Evolutionary conservation across 2,888 invertebrate genomes (phyloP), one percentile per base, ranked within the genome.

Genomic region (Tetrapedia diversipes): DNA sequence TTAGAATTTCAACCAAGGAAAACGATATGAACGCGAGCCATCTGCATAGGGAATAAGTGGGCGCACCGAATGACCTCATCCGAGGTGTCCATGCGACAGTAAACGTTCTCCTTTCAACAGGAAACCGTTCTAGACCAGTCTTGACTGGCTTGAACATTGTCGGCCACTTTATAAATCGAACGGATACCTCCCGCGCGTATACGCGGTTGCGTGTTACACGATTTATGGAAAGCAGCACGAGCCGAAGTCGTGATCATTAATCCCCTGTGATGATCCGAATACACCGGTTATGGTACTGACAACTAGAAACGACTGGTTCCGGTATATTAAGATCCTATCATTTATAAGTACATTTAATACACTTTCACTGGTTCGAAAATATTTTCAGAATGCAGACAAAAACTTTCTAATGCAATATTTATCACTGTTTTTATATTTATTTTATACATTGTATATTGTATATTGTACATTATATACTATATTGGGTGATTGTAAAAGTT

Each of bases 101-200:
- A 70, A 68, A 68, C 65, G 88, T 86, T 88, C 84, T 80, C 87
- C 86, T 88, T 88, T 88, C 88, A 88, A 88, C 87, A 88, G 88
- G 88, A 88, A 88, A 87, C 82, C 78, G 77, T 86, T 87, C 86
- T 85, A 86, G 82, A 81, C 83, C 80, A 72, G 79, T 76, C 75
- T 73, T 57, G 53, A 29, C 34, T 56, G 51, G 34, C 54, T 60
- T 29, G 65, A 69, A 66, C 53, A 45, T 43, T 32, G 61, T 43
- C 61, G 37, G 67, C 8, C 41, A 47, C 60, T 59, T 68, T 83
- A 68, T 72, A 75, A 82, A 80, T 82, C 77, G 70, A 43, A 22
- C 22, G 41, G 37, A 63, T 66, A 56, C 53, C 24, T 24, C 34
- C 32, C 10, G n/a, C 41, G 54, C 49, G 45, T 43, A 47, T 39